Evolutionary conservation across 2,888 invertebrate species (phyloP), one percentile per base, ranked within the genome.

Genomic region (Acrobasis repandana): DNA sequence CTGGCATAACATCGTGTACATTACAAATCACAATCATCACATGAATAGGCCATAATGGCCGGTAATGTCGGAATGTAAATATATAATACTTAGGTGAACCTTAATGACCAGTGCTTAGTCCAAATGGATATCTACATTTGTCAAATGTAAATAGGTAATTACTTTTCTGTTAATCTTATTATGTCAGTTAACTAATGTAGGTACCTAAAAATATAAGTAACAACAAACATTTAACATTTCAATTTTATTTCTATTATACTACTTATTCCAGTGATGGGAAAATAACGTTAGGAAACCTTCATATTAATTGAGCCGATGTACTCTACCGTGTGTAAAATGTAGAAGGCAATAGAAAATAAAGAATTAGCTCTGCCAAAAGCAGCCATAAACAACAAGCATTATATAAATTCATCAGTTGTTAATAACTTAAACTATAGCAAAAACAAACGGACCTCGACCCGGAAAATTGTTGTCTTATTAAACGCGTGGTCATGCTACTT

Each of bases 1-100:
- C 54, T 11, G 8, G 54, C 54, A 54, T 54, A 54, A 54, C 14
- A 54, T 54, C 20, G 38, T 15, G 11, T 34, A 16, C 36, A 36
- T 49, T 51, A 15, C 51, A 15, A 34, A 51, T 51, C 15, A 51
- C 28, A 51, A 33, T 28, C 38, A 54, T 38, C 43, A 54, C 43
- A 54, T 38, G 43, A 38, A 54, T 15, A 10, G 54, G 11, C 38
- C 1, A 18, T 54, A 18, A 54, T 18, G 54, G 54, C n/a, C 9
- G 16, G 54, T 11, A 38, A 38, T 54, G 54, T 38, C 38, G 38
- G 54, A 54, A 54, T 52, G 38, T 54, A 54, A 54, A 54, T 54
- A 54, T 20, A 54, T 54, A 20, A 54, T 38, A 20, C 16, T 43
- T 43, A 43, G 52, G 11, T 43, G 18, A 43, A 20, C 18, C 38